These are phyloP conservation scores for Pseudocheirus occidentalis DNA, from an alignment of 2,797 vertebrate species.

Conservation along the genomic window DNA sequence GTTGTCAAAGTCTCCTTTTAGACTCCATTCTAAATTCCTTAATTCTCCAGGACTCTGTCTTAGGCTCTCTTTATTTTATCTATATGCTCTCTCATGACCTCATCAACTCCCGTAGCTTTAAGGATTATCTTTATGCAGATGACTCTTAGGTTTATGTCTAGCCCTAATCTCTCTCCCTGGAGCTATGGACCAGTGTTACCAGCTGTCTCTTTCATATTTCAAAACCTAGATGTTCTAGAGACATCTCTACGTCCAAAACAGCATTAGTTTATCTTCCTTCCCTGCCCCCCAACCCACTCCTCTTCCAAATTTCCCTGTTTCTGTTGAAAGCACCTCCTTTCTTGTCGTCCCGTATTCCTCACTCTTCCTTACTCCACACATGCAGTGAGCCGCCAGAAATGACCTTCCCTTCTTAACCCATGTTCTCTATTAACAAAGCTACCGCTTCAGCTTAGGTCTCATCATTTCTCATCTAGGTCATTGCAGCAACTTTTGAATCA, in stretches of 20 bases:
- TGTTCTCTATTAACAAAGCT: not conserved
- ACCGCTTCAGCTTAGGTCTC: not conserved
- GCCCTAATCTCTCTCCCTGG: too few species aligned
- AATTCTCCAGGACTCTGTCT: not conserved
- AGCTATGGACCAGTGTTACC: not conserved
- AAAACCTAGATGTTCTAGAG: not conserved
- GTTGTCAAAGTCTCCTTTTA: not conserved
- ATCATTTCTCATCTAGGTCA: not conserved
- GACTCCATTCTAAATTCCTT: not conserved
- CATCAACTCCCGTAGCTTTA: too few species aligned
- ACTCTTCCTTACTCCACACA: not conserved
- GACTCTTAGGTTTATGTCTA: too few species aligned
- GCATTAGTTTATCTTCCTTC: not conserved
- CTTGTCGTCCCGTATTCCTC: not conserved
- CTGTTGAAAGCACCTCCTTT: not conserved
- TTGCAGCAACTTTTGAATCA: not conserved
- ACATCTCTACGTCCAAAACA: not conserved
- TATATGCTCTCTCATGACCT: too few species aligned
- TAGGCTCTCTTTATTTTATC: too few species aligned
- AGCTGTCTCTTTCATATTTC: not conserved
- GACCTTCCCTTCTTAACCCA: not conserved
- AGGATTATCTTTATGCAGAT: too few species aligned
- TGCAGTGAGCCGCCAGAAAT: not conserved
- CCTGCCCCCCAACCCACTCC: not conserved
- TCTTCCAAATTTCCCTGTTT: not conserved